phyloP scores from a whole-genome alignment of 2,888 invertebrate genomes.

The Trissonchulus sp. region DNA sequence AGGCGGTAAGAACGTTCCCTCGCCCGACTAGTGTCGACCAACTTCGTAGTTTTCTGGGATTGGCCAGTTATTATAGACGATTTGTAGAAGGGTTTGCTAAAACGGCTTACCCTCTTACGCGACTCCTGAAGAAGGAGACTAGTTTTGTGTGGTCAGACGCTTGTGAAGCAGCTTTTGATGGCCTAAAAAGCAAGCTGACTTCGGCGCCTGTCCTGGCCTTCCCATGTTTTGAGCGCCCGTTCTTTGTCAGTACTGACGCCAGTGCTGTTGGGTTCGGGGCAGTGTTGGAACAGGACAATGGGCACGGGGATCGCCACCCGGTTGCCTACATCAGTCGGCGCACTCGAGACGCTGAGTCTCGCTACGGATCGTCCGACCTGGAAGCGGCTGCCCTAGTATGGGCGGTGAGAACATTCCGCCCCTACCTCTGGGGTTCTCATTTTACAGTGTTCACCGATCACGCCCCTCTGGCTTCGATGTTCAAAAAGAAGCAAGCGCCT shows the following conservation, averaged over 20 bases:
- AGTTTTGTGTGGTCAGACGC: slow-evolving; percentile 35
- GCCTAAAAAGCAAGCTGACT: slow-evolving; percentile 24
- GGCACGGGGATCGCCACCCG: slow-evolving; percentile 33
- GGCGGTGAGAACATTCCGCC: slow-evolving; percentile 51
- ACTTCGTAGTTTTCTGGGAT: slow-evolving; percentile 42
- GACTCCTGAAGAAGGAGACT: not conserved
- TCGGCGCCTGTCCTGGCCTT: slow-evolving; percentile 36
- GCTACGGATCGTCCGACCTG: slow-evolving; percentile 52
- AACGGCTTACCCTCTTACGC: slow-evolving; percentile 21
- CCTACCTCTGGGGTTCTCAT: slow-evolving; percentile 50
- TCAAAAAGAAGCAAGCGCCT: no score
- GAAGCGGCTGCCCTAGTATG: slow-evolving; percentile 50
- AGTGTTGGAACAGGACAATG: slow-evolving; percentile 39
- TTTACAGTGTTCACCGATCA: slow-evolving; percentile 54
- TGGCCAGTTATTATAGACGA: slow-evolving; percentile 47
- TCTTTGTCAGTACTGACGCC: slow-evolving; percentile 45
- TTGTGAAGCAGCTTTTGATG: slow-evolving; percentile 28
- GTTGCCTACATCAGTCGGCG: slow-evolving; percentile 39
- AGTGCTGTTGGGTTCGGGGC: slow-evolving; percentile 41
- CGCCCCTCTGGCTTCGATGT: slow-evolving; percentile 55
- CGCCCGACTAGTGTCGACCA: slow-evolving; percentile 37
- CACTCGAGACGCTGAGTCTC: slow-evolving; percentile 45
- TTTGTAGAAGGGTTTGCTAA: slow-evolving; percentile 33
- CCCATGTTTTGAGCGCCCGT: slow-evolving; percentile 40
- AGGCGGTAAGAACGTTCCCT: slow-evolving; percentile 40